Evolutionary conservation across 2,797 vertebrate species (phyloP).

Genomic region (Tragopan temminckii): DNA sequence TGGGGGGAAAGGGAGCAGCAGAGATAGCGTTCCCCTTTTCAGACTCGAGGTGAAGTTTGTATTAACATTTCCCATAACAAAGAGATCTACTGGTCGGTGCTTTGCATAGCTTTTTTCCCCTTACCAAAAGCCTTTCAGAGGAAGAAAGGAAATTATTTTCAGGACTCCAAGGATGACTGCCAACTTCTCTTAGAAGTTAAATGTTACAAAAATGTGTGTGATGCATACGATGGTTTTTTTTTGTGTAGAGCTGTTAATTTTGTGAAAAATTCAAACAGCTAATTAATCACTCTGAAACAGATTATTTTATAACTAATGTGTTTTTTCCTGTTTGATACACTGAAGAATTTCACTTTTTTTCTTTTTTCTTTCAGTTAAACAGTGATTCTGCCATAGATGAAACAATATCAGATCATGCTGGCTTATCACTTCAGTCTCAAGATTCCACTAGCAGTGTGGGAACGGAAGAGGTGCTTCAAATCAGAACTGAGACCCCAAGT

Average conservation of each 20-base stretch:
- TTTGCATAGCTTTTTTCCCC: background rate
- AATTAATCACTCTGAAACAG: background rate
- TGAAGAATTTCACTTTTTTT: background rate
- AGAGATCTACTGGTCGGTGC: background rate
- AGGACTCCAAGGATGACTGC: background rate
- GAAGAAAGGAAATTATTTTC: background rate
- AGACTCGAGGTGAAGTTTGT: background rate
- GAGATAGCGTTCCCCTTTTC: background rate
- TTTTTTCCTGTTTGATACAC: background rate
- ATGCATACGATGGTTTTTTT: background rate
- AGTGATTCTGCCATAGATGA: conserved; percentile 92
- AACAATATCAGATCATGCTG: conserved; percentile 88
- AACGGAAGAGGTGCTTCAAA: conserved; percentile 88
- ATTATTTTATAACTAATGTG: background rate
- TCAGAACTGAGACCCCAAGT: conserved; percentile 89
- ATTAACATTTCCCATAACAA: background rate
- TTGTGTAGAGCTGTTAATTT: background rate
- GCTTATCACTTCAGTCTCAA: conserved; percentile 91
- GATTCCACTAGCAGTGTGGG: conserved; percentile 91
- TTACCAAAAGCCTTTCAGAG: background rate
- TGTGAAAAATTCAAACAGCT: background rate
- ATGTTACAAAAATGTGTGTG: background rate
- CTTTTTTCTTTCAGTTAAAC: conserved; percentile 85
- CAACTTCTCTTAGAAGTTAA: background rate
- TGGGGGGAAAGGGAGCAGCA: background rate